Base-by-base conservation (phyloP, 2,888 invertebrate genomes). In the Danaus chrysippus region DNA sequence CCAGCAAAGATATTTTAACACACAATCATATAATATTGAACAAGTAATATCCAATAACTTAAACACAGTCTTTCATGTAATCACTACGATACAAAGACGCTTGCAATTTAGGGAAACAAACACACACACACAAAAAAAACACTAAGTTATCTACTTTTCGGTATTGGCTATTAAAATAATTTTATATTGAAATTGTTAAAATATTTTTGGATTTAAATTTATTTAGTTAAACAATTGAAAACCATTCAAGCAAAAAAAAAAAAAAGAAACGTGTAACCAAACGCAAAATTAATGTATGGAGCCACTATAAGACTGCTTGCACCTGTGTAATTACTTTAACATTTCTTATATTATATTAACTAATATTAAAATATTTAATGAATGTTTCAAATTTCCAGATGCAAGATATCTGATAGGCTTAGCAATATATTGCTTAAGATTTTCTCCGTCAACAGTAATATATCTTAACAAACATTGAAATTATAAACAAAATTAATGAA, bases 281-380 rank as follows among this genome's bases (percentile, higher is more conserved):
- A 17, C 17, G 64, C 57, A 62, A 66, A 58, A 60, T 71, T 73
- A 72, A 70, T 62, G 52, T 71, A 68, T 65, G 64, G 64, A 74
- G 70, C 72, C 73, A 73, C 76, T 73, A 73, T 70, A 82, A 82
- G 84, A 84, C 83, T 84, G 83, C 84, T 82, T 83, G 80, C 58
- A 68, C 63, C 56, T 56, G 56, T 52, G 49, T 49, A 49, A 15
- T 15, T 49, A 49, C 49, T 17, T 49, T 49, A 49, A 15, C 49
- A 49, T 49, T 49, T 49, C 49, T 44, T 59, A 59, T 59, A 34
- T 11, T 34, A 59, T 54, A 59, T 59, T 41, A 59, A 34, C 44
- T 54, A 54, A 54, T 54, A 54, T 34, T 44, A 42, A 59, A 54
- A 41, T 34, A n/a, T 19, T 41, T 54, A 41, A 34, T 17, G 17